A percentile compares a stretch with the other conserved stretches of the same genome.
Evolutionary conservation across 2,113 vertebrate species (phyloP).

Genomic region (Pelmatolapia mariae): DNA sequence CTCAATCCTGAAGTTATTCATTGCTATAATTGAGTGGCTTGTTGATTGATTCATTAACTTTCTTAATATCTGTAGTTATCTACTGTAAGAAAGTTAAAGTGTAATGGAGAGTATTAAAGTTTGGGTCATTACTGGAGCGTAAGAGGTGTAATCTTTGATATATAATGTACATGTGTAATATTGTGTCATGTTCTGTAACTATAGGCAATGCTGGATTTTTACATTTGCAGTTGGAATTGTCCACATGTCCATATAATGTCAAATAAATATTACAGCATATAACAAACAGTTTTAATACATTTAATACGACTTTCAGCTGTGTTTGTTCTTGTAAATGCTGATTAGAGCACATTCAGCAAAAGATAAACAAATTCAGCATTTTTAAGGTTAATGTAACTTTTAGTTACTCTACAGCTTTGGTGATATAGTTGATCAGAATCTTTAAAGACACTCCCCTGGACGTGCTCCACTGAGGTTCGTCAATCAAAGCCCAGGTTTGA

Average conservation of each 20-base stretch:
- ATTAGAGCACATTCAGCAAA: neutral
- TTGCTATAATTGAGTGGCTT: neutral
- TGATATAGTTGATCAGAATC: neutral
- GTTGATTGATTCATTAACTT: neutral
- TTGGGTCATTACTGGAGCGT: neutral
- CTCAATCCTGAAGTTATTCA: neutral
- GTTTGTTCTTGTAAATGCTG: neutral
- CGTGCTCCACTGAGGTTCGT: neutral
- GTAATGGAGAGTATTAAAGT: neutral
- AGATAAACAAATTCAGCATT: neutral
- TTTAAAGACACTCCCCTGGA: neutral
- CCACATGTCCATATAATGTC: constrained; percentile 18
- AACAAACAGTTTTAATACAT: neutral
- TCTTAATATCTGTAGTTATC: neutral
- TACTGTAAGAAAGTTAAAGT: neutral
- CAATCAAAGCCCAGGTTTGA: constrained; percentile 38
- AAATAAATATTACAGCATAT: constrained; percentile 46
- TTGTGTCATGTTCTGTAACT: neutral
- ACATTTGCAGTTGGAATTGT: neutral
- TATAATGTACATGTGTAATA: neutral
- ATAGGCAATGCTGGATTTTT: constrained; percentile 26
- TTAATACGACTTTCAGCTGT: neutral
- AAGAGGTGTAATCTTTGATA: neutral
- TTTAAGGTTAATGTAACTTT: neutral
- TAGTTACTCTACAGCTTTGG: neutral